Conservation (phyloP, 2,113 vertebrate species). For the Corythornis cristatus region DNA sequence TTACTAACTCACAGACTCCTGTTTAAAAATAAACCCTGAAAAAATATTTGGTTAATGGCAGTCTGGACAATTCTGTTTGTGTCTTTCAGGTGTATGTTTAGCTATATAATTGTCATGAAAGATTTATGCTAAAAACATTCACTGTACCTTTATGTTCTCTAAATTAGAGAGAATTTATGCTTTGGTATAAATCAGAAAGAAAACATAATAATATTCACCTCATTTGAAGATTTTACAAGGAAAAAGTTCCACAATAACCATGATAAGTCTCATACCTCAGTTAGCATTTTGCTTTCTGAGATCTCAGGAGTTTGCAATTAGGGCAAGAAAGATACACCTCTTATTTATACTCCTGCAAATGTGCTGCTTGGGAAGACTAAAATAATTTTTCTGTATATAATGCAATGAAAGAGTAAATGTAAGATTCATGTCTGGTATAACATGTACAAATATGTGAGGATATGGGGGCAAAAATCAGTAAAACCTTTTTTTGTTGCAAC, state of each 20-base stretch:
- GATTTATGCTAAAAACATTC: conserved; percentile 41
- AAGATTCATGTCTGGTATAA: not conserved
- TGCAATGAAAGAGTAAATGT: not conserved
- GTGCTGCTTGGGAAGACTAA: not conserved
- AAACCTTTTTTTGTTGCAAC: not conserved
- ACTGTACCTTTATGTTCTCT: not conserved
- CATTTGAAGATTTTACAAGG: conserved; percentile 1
- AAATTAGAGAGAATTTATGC: conserved; percentile 20
- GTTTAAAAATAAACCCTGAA: conserved; percentile 54
- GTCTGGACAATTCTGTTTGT: conserved; percentile 49
- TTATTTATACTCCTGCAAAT: conserved; percentile 5
- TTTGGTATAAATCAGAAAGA: conserved; percentile 14
- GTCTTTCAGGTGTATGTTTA: conserved; percentile 23
- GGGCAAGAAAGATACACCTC: not conserved
- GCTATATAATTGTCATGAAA: conserved; percentile 31
- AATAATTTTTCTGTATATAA: not conserved
- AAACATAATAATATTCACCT: not conserved
- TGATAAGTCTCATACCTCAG: not conserved
- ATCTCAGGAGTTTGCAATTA: not conserved
- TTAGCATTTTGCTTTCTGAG: conserved; percentile 7
- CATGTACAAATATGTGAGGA: not conserved
- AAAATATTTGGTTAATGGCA: conserved; percentile 43
- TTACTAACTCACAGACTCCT: conserved; percentile 9
- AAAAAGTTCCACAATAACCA: not conserved
- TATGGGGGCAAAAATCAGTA: not conserved